Base-by-base conservation (phyloP, 2,113 vertebrate genomes). In the Eolophus roseicapilla region DNA sequence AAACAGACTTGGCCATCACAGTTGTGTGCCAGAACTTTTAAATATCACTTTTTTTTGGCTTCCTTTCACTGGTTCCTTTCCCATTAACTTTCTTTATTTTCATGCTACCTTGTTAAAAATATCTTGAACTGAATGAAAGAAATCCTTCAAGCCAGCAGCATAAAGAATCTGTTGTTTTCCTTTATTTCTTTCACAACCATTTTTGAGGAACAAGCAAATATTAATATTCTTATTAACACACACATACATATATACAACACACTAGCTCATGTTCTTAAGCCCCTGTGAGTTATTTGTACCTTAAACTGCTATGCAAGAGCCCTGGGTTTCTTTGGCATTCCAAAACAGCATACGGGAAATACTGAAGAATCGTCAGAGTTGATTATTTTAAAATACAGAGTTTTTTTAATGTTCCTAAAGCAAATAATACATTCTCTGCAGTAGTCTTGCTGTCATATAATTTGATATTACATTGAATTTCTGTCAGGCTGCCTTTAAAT, bases 111-210 rank as follows among this genome's bases (percentile, higher is more conserved):
- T 84, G 39, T 87, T 80, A 57, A 84, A 95, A 95, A 86, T 55
- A 35, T 83, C 53, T 86, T 95, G 69, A 84, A 20, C 29, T 25
- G 69, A 95, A 82, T 80, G 53, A 81, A 95, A 59, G 53, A 68
- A 94, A 88, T 82, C 49, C 41, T 60, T 60, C 35, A 37, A 88
- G 60, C 27, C 28, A 86, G 64, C 15, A 79, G n/a, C n/a, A 78
- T 62, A 91, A 97, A 92, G 37, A 69, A 73, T 69, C 41, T 80
- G 52, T 95, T 97, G 88, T 95, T 92, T 57, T 49, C 21, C 64
- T 90, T 97, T 92, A 87, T 90, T 92, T 57, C 23, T 94, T 96
- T 91, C 64, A 86, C 11, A 78, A 57, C 7, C 18, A 86, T 79
- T 76, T 89, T 89, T 3, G 49, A 89, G 62, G 79, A 93, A 82